A percentile compares a stretch with the other conserved stretches of the same genome.
Conservation (phyloP, 2,888 invertebrate species). For the Ormyrus labotus region DNA sequence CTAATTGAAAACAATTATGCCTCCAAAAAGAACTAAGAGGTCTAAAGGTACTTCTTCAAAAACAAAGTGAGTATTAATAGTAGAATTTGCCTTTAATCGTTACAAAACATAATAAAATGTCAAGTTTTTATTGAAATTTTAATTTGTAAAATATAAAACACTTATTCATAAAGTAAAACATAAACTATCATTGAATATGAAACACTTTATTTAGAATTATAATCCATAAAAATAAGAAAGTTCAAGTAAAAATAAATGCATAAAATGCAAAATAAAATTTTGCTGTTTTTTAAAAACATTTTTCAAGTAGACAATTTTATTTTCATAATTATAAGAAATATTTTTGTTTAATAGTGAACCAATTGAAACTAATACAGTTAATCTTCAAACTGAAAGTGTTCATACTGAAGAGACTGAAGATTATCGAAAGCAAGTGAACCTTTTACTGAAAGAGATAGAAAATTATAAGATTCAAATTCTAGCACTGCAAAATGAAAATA, state of each 20-base stretch:
- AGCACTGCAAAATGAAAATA: constrained; percentile 27
- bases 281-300: no score
- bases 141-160: background rate
- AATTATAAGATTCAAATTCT: constrained; percentile 45
- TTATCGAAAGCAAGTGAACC: constrained; percentile 58
- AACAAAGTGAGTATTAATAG: constrained; percentile 9
- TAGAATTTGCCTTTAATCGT: background rate
- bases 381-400: constrained; percentile 41
- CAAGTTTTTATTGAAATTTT: background rate
- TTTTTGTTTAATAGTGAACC: no score
- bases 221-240: no score
- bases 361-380: background rate
- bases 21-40: constrained; percentile 28
- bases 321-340: no score
- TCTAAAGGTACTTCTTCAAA: background rate
- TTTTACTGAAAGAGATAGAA: constrained; percentile 55
- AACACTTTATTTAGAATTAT: no score
- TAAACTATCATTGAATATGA: no score
- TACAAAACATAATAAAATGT: background rate
- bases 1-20: background rate
- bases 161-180: background rate
- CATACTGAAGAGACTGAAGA: constrained; percentile 45
- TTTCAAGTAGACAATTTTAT: no score
- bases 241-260: no score
- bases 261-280: no score